phyloP scores from a whole-genome alignment of 2,113 vertebrate genomes.

The Glaucidium brasilianum region DNA sequence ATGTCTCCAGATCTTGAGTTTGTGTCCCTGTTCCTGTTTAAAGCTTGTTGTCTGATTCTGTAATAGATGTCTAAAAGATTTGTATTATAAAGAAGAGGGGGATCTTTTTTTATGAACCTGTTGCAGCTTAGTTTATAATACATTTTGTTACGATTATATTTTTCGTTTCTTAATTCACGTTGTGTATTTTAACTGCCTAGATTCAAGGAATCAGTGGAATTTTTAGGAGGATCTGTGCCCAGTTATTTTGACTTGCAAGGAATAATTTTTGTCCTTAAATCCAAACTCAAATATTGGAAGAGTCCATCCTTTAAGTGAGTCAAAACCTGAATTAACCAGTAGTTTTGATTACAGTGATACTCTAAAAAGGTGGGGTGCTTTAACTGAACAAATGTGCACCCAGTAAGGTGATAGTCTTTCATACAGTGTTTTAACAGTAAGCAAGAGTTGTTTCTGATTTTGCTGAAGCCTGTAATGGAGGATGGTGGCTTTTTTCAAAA shows the following conservation, averaged over 20 bases:
- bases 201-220: neutral
- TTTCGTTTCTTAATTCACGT: neutral
- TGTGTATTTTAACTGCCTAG: neutral
- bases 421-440: neutral
- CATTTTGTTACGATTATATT: neutral
- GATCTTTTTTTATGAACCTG: neutral
- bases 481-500: neutral
- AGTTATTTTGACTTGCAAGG: neutral
- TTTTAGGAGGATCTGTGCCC: neutral
- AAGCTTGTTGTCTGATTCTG: neutral
- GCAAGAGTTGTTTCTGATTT: neutral
- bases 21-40: neutral
- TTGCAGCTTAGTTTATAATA: neutral
- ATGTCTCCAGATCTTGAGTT: neutral
- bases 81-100: neutral
- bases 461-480: neutral
- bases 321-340: slow-evolving; percentile 47
- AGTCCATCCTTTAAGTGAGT: neutral
- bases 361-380: neutral
- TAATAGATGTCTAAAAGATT: neutral
- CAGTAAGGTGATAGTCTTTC: neutral
- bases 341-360: slow-evolving; percentile 34
- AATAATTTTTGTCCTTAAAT: neutral
- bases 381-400: neutral
- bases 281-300: neutral